Evolutionary conservation across 2,888 invertebrate species (phyloP).

Genomic region (Drosophila peninsularis): DNA sequence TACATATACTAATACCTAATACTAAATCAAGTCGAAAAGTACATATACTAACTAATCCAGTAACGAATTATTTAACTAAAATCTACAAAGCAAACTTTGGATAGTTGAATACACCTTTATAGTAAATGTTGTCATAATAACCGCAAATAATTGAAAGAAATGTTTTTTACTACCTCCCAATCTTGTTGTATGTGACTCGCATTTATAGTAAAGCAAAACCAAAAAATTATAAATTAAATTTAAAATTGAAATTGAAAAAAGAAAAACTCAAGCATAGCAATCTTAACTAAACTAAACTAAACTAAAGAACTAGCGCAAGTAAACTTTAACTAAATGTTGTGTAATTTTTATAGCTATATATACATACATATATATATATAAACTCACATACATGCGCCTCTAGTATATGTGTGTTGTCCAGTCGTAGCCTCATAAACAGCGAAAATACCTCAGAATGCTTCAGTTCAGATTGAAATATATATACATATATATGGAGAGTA

Average conservation of each 20-base stretch:
- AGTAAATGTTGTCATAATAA: slow-evolving; percentile 74
- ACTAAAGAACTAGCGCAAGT: slow-evolving; percentile 53
- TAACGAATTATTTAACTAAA: slow-evolving; percentile 68
- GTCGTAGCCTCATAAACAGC: slow-evolving; percentile 30
- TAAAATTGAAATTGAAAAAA: slow-evolving; percentile 8
- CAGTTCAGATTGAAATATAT: slow-evolving; percentile 38
- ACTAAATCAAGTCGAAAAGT: slow-evolving; percentile 31
- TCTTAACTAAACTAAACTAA: slow-evolving; percentile 44
- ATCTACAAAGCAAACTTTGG: slow-evolving; percentile 64
- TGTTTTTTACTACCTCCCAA: slow-evolving; percentile 75
- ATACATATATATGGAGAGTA: slow-evolving; percentile 11
- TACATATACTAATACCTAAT: slow-evolving; percentile 58
- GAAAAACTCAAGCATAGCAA: slow-evolving; percentile 48
- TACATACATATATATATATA: slow-evolving; percentile 7
- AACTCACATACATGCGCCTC: slow-evolving; percentile 27
- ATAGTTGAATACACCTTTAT: slow-evolving; percentile 70
- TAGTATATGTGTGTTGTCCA: slow-evolving; percentile 30
- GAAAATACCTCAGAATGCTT: slow-evolving; percentile 66
- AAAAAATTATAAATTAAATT: slow-evolving; percentile 16
- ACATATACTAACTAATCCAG: slow-evolving; percentile 30
- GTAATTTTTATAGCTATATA: slow-evolving; percentile 75
- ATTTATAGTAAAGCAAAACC: slow-evolving; percentile 61
- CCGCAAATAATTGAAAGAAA: slow-evolving; percentile 34
- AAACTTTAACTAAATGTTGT: slow-evolving; percentile 71
- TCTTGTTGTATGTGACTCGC: slow-evolving; percentile 77